Conservation (phyloP, 1,140 invertebrate species). For the Zelostemma sp. region DNA sequence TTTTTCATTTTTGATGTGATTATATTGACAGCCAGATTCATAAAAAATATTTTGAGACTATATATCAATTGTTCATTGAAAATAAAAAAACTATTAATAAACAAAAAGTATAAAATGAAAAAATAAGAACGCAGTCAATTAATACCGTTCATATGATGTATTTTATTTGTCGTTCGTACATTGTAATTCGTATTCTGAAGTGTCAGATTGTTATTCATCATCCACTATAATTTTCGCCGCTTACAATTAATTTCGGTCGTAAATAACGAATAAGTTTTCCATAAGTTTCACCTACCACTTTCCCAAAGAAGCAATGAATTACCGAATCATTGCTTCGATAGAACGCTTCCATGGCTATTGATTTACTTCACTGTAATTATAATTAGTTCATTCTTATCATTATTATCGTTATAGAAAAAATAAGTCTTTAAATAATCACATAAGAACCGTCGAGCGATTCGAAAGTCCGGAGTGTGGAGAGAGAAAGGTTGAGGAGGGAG, state of each 20-base stretch:
- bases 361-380: conserved; percentile 58
- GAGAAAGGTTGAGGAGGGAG: conserved; percentile 1
- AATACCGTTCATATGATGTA: conserved; percentile 57
- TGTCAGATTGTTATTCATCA: conserved; percentile 41
- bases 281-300: conserved; percentile 28
- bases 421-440: conserved; percentile 71
- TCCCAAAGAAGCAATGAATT: conserved; percentile 51
- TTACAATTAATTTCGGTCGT: conserved; percentile 40
- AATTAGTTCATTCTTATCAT: conserved; percentile 54
- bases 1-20: too few relatives aligned
- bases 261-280: conserved; percentile 32
- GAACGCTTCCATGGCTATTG: conserved; percentile 62
- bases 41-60: too few relatives aligned
- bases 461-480: conserved; percentile 17
- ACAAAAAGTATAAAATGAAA: background rate
- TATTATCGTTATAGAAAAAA: conserved; percentile 68
- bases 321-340: conserved; percentile 55
- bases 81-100: background rate
- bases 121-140: conserved; percentile 15
- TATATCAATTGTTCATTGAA: too few relatives aligned
- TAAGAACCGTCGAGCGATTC: conserved; percentile 62
- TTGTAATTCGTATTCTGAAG: conserved; percentile 51
- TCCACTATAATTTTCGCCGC: conserved; percentile 20
- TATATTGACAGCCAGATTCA: too few relatives aligned
- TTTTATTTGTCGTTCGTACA: conserved; percentile 62